A percentile compares a stretch with the other conserved stretches of the same genome.
Conservation (phyloP, 2,888 invertebrate species). For the Caenorhabditis imperialis region DNA sequence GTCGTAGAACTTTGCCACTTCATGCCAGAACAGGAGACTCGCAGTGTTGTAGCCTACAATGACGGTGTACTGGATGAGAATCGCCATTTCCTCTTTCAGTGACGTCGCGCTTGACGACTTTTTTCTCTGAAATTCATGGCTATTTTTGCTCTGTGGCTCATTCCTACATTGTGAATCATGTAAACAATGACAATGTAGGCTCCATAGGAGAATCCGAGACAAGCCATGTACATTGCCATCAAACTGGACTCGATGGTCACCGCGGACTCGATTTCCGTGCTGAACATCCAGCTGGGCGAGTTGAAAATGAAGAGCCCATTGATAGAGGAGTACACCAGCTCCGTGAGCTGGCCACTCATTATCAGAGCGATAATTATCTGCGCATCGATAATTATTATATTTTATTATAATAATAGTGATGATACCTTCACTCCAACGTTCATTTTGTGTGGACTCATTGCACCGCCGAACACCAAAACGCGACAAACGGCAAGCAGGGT, state of each 20-base stretch:
- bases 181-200: slow-evolving; percentile 6
- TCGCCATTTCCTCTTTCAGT: neutral
- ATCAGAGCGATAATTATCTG: neutral
- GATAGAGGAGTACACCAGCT: slow-evolving; percentile 3
- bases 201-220: slow-evolving; percentile 7
- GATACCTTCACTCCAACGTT: slow-evolving; percentile 1
- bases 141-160: neutral
- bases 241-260: neutral
- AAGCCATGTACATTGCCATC: neutral
- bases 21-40: neutral
- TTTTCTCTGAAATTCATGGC: neutral
- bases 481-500: slow-evolving; percentile 22
- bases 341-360: neutral
- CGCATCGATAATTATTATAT: neutral
- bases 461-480: slow-evolving; percentile 8
- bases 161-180: slow-evolving; percentile 13
- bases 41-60: neutral
- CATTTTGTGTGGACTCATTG: neutral
- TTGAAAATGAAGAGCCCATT: slow-evolving; percentile 13
- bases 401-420: slow-evolving; percentile 4
- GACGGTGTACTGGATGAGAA: neutral
- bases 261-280: slow-evolving; percentile 7
- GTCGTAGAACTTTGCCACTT: neutral
- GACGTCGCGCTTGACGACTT: neutral
- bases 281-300: slow-evolving; percentile 15